Percentiles rank a stretch among this genome's conserved stretches.
Conservation (phyloP, 64 coral and sea anemone genomes). For the Orbicella faveolata region DNA sequence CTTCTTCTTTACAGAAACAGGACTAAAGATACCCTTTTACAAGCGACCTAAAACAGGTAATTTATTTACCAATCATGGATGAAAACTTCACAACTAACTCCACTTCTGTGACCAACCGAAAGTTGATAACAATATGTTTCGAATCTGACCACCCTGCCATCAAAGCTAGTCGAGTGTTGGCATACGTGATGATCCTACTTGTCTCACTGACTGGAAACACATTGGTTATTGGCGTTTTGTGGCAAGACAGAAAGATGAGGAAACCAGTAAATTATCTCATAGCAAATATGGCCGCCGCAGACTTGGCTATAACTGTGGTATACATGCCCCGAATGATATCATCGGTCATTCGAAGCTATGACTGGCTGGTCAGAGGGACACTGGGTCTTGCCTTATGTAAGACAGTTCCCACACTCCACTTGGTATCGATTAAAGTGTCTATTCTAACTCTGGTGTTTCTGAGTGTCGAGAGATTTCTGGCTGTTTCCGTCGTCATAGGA, state of each 20-base stretch:
- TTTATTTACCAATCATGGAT: no score
- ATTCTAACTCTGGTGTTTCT: constrained; percentile 5
- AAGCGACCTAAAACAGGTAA: no score
- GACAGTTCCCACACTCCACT: neutral
- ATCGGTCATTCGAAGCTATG: neutral
- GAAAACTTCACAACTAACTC: neutral
- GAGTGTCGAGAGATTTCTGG: neutral
- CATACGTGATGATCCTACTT: constrained; percentile 32
- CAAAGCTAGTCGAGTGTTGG: neutral
- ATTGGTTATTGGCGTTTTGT: constrained; percentile 38
- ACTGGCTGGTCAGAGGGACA: neutral
- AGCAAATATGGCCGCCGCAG: constrained; percentile 30
- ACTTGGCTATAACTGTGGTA: constrained; percentile 21
- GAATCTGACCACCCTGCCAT: neutral
- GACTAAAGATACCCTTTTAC: neutral
- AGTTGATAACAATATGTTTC: neutral
- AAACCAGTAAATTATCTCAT: constrained; percentile 41
- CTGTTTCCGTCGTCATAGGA: neutral
- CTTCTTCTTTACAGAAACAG: neutral
- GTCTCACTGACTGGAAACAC: constrained; percentile 46
- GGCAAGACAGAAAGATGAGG: constrained; percentile 21
- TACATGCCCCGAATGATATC: constrained; percentile 36
- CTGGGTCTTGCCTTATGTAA: neutral
- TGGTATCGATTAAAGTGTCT: constrained; percentile 5
- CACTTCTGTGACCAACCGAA: neutral